Percentiles rank a stretch among this genome's conserved stretches.
These are phyloP conservation scores for Paragorgia papillata DNA, from an alignment of 92 coral and sea anemone genomes.

Conservation along the genomic window DNA sequence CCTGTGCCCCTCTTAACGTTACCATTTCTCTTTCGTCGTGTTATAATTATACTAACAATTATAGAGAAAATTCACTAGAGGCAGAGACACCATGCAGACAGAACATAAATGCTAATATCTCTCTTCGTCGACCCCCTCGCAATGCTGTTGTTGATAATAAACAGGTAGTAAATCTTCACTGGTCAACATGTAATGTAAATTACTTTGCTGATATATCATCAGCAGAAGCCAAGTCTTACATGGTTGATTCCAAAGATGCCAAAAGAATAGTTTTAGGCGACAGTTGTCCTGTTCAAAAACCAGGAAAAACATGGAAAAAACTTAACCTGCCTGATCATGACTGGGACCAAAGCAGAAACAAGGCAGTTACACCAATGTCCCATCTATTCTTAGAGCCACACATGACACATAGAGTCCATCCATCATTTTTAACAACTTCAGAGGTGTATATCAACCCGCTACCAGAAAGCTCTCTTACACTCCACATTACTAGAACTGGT, in stretches of 20 bases:
- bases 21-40: too few relatives aligned
- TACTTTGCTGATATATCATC: slow-evolving; percentile 48
- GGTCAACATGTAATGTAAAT: too few relatives aligned
- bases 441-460: slow-evolving; percentile 14
- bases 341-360: slow-evolving; percentile 53
- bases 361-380: slow-evolving; percentile 61
- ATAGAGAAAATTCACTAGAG: too few relatives aligned
- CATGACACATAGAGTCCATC: slow-evolving; percentile 13
- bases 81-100: slow-evolving; percentile 61
- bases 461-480: slow-evolving; percentile 5
- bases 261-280: slow-evolving; percentile 54
- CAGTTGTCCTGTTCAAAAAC: slow-evolving; percentile 52
- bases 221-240: background rate
- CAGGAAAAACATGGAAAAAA: slow-evolving; percentile 47
- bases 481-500: slow-evolving; percentile 60
- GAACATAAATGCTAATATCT: slow-evolving; percentile 58
- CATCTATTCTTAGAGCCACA: slow-evolving; percentile 53
- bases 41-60: too few relatives aligned
- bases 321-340: slow-evolving; percentile 49
- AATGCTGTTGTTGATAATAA: slow-evolving; percentile 52
- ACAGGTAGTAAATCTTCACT: slow-evolving; percentile 51
- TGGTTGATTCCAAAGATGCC: slow-evolving; percentile 66
- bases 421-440: background rate
- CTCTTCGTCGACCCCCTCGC: too few relatives aligned
- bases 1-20: slow-evolving; percentile 45